Evolutionary conservation across 2,797 vertebrate species (phyloP).

Genomic region (Danio aesculapii): DNA sequence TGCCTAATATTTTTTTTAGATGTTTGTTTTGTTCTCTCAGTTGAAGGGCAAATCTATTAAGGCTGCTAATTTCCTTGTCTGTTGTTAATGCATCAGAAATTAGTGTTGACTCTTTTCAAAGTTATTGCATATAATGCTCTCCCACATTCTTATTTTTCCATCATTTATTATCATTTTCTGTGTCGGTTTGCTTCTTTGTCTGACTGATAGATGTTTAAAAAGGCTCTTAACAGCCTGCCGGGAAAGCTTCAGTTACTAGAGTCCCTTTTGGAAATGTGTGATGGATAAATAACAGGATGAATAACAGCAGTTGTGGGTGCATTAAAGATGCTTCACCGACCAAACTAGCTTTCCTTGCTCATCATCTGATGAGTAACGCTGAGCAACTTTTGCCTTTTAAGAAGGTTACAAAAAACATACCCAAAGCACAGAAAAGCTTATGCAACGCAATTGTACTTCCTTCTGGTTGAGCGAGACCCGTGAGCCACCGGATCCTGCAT

Average conservation of each 20-base stretch:
- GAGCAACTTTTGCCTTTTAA: slow-evolving; percentile 17
- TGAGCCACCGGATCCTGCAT: neutral
- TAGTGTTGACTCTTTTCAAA: slow-evolving; percentile 9
- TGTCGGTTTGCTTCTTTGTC: slow-evolving; percentile 5
- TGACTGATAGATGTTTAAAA: neutral
- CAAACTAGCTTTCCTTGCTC: neutral
- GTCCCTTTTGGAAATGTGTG: slow-evolving; percentile 8
- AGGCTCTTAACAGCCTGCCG: neutral
- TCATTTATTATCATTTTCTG: slow-evolving; percentile 7
- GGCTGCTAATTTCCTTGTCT: neutral
- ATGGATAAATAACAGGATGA: neutral
- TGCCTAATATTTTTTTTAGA: neutral
- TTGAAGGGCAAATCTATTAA: neutral
- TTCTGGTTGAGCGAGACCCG: neutral
- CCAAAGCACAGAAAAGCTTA: slow-evolving; percentile 17
- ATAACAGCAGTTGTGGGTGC: slow-evolving; percentile 4
- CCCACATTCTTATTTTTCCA: neutral
- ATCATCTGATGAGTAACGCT: slow-evolving; percentile 31
- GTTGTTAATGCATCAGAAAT: slow-evolving; percentile 14
- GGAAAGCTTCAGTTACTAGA: neutral
- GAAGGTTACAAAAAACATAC: slow-evolving; percentile 5
- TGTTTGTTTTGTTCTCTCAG: slow-evolving; percentile 8
- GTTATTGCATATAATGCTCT: neutral
- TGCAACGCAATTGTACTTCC: neutral
- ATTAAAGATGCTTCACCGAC: slow-evolving; percentile 1